phyloP scores from a whole-genome alignment of 2,888 invertebrate species.

The Cantharis flavilabris region DNA sequence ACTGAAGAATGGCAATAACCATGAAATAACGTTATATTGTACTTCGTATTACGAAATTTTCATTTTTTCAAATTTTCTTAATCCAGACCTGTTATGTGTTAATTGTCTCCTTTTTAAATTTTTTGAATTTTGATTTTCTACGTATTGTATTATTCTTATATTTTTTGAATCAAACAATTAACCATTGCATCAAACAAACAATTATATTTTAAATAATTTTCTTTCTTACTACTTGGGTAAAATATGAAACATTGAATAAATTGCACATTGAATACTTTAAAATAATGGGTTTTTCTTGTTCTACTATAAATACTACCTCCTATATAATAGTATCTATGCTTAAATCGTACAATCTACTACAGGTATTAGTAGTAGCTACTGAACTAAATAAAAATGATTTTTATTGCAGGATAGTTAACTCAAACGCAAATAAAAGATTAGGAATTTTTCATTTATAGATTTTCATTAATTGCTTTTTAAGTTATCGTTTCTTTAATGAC shows the following conservation, averaged over 20 bases:
- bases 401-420: not conserved
- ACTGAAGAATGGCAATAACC: no score
- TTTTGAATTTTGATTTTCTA: no score
- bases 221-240: not conserved
- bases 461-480: not conserved
- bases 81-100: no score
- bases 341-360: not conserved
- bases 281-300: not conserved
- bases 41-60: no score
- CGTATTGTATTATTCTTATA: no score
- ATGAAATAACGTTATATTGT: no score
- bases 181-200: not conserved
- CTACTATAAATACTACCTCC: not conserved
- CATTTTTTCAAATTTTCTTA: no score
- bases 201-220: not conserved
- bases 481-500: no score
- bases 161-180: no score
- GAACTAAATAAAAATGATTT: not conserved
- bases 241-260: not conserved
- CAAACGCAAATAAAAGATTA: no score
- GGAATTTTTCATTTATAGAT: no score
- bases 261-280: not conserved
- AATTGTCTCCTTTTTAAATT: no score
- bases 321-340: not conserved
- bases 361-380: not conserved